Evolutionary conservation across 2,113 vertebrate species (phyloP).

Genomic region (Dipodomys spectabilis): DNA sequence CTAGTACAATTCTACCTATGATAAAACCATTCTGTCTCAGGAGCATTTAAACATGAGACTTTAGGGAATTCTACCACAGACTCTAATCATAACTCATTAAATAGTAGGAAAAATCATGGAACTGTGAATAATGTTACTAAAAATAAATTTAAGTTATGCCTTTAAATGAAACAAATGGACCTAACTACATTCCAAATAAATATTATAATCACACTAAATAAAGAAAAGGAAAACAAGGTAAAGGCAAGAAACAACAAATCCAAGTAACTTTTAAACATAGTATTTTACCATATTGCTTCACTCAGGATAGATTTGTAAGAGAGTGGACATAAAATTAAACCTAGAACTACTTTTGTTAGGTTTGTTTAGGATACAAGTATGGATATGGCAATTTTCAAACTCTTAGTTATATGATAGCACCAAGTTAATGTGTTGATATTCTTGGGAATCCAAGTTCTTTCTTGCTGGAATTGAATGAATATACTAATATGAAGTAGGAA

Average conservation of each 20-base stretch:
- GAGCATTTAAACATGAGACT: conserved; percentile 13
- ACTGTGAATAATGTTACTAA: conserved; percentile 22
- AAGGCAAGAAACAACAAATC: conserved; percentile 45
- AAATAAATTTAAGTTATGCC: neutral
- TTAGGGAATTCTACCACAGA: neutral
- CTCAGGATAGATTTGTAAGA: neutral
- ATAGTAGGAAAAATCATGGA: conserved; percentile 24
- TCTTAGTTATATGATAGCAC: conserved; percentile 16
- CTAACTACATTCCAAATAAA: conserved; percentile 57
- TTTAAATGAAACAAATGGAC: conserved; percentile 65
- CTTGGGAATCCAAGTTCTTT: neutral
- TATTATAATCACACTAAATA: conserved; percentile 38
- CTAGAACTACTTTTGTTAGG: conserved; percentile 36
- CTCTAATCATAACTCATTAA: conserved; percentile 45
- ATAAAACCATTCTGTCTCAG: neutral
- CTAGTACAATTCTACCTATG: conserved; percentile 37
- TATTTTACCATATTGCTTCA: conserved; percentile 12
- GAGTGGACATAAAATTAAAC: conserved; percentile 1
- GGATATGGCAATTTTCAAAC: conserved; percentile 36
- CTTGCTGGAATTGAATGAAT: neutral
- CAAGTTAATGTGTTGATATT: conserved; percentile 36
- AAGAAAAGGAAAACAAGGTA: neutral
- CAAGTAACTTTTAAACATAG: conserved; percentile 48
- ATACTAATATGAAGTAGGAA: neutral
- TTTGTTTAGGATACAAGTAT: conserved; percentile 42